A percentile compares a stretch with the other conserved stretches of the same genome.
Conservation (phyloP, 2,888 invertebrate species). For the Mellilla xanthometata region DNA sequence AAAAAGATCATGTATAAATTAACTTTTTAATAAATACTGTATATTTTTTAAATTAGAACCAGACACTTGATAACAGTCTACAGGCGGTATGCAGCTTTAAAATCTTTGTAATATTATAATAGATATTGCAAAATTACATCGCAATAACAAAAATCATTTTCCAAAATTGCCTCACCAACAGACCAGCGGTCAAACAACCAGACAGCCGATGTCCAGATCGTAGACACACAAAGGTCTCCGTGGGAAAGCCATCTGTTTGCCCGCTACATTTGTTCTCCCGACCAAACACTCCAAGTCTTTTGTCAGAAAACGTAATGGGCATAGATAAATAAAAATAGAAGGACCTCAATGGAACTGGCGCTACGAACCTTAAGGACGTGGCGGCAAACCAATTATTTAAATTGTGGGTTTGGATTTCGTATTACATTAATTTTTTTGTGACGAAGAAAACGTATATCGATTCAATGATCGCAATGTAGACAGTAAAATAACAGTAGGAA, state of each 20-base stretch:
- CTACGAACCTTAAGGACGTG: conserved; percentile 48
- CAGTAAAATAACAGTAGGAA: too few species aligned
- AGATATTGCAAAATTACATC: too few species aligned
- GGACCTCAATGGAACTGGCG: conserved; percentile 58
- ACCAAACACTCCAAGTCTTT: conserved; percentile 77
- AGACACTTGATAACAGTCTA: too few species aligned
- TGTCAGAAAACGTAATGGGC: conserved; percentile 80
- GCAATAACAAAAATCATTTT: conserved; percentile 15
- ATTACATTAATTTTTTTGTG: too few species aligned
- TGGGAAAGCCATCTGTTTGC: conserved; percentile 73
- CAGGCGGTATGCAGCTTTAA: too few species aligned
- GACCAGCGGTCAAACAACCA: conserved; percentile 10
- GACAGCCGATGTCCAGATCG: conserved; percentile 18
- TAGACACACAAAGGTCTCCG: conserved; percentile 37
- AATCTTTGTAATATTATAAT: too few species aligned
- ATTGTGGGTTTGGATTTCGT: conserved; percentile 8
- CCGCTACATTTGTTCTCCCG: conserved; percentile 65
- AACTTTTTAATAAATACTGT: too few species aligned
- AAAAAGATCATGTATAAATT: too few species aligned
- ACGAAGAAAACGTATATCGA: too few species aligned
- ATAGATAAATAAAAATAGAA: conserved; percentile 71
- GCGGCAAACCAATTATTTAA: conserved; percentile 28
- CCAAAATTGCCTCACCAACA: conserved; percentile 8
- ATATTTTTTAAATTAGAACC: too few species aligned
- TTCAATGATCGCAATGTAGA: too few species aligned